Conservation (phyloP, 2,888 invertebrate species). For the Dione juno region DNA sequence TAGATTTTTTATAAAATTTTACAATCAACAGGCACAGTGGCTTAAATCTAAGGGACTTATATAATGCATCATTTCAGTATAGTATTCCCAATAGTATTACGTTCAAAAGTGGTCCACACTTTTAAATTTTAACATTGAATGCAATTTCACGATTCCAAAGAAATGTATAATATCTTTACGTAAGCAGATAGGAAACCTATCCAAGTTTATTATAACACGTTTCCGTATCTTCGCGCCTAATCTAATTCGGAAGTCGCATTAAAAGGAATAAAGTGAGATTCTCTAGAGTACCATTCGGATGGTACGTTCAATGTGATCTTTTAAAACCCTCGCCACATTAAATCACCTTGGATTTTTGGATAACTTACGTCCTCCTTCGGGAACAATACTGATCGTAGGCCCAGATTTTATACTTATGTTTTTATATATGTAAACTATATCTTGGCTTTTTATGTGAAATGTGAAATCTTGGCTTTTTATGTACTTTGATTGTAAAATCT, state of each 20-base stretch:
- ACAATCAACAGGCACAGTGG: too few relatives aligned
- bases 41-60: too few relatives aligned
- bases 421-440: neutral
- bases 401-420: constrained; percentile 51
- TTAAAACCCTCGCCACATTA: constrained; percentile 58
- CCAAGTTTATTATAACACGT: constrained; percentile 48
- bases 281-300: constrained; percentile 47
- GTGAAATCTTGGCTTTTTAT: too few relatives aligned
- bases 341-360: constrained; percentile 67
- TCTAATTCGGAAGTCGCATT: constrained; percentile 50
- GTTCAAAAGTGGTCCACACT: too few relatives aligned
- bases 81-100: neutral
- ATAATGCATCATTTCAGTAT: too few relatives aligned
- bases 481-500: too few relatives aligned
- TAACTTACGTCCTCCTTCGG: constrained; percentile 60
- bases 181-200: constrained; percentile 28
- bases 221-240: constrained; percentile 48
- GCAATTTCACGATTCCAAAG: constrained; percentile 9
- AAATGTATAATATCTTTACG: constrained; percentile 29
- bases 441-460: neutral
- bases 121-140: constrained; percentile 12
- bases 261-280: constrained; percentile 51
- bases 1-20: too few relatives aligned
- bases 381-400: constrained; percentile 61
- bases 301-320: constrained; percentile 49